phyloP scores from a whole-genome alignment of 2,888 invertebrate genomes.

The Aspidiotus rigidus region DNA sequence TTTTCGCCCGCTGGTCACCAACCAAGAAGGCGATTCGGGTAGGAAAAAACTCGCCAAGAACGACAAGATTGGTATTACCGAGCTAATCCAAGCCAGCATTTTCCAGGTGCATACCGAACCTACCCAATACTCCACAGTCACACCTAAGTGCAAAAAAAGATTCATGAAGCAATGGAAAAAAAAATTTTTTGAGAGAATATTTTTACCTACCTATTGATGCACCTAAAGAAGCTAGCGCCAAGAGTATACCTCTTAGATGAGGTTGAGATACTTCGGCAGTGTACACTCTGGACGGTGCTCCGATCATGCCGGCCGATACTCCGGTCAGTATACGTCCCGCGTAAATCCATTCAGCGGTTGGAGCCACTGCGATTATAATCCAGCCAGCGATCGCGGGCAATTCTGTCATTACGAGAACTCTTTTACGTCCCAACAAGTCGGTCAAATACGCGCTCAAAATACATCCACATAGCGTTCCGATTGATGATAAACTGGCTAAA shows the following conservation, averaged over 20 bases:
- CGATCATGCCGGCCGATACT: conserved; percentile 62
- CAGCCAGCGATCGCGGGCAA: conserved; percentile 61
- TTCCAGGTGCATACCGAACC: conserved; percentile 54
- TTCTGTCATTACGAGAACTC: conserved; percentile 55
- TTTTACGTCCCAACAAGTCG: conserved; percentile 57
- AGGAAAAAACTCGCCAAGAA: conserved; percentile 53
- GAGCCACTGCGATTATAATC: conserved; percentile 53
- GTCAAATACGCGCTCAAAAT: conserved; percentile 60
- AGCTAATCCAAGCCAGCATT: conserved; percentile 54
- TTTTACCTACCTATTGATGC: conserved; percentile 53
- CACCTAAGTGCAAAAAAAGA: conserved; percentile 37
- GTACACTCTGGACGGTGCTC: conserved; percentile 60
- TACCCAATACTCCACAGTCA: conserved; percentile 39
- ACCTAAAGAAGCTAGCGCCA: conserved; percentile 60
- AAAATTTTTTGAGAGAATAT: not conserved
- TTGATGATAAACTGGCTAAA: conserved; percentile 57
- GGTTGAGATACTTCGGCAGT: conserved; percentile 64
- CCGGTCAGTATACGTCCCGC: conserved; percentile 55
- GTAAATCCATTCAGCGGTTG: conserved; percentile 54
- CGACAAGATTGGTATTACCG: conserved; percentile 52
- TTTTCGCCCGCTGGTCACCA: conserved; percentile 52
- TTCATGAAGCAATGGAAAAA: not conserved
- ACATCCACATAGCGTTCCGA: conserved; percentile 61
- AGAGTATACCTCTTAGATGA: conserved; percentile 63
- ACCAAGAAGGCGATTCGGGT: conserved; percentile 65